Conservation (phyloP, 2,797 vertebrate species). For the Myotis daubentonii region DNA sequence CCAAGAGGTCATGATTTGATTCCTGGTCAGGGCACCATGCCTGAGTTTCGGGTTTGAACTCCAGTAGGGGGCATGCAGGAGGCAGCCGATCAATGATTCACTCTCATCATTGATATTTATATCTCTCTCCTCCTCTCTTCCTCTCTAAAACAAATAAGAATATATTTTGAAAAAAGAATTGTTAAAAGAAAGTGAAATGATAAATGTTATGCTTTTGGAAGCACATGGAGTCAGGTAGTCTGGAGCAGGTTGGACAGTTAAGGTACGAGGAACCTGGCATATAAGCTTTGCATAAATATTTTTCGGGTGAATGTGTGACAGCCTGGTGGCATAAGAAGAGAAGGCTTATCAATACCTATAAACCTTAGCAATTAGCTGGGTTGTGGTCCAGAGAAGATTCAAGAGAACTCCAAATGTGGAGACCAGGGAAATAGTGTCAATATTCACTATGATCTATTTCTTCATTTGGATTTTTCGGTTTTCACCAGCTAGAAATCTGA, state of each 20-base stretch:
- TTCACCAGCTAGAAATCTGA: not conserved
- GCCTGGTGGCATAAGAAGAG: not conserved
- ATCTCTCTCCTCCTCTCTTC: no score
- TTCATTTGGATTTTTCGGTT: not conserved
- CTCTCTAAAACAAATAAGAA: no score
- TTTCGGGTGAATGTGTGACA: not conserved
- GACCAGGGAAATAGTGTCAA: not conserved
- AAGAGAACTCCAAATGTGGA: not conserved
- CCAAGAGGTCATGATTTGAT: no score
- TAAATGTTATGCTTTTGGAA: not conserved
- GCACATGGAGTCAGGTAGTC: not conserved
- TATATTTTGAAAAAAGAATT: no score
- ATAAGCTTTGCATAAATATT: not conserved
- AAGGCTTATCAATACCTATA: not conserved
- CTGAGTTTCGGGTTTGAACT: no score
- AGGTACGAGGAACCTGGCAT: not conserved
- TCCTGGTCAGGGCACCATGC: no score
- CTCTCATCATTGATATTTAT: no score
- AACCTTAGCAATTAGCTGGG: not conserved
- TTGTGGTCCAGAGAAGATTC: not conserved
- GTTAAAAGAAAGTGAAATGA: not conserved
- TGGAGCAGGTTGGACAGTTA: not conserved
- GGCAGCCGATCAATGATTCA: no score
- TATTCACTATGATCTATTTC: not conserved
- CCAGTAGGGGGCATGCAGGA: no score